These are phyloP conservation scores for Crepidodera aurea DNA, from an alignment of 2,888 invertebrate genomes.

Conservation along the genomic window DNA sequence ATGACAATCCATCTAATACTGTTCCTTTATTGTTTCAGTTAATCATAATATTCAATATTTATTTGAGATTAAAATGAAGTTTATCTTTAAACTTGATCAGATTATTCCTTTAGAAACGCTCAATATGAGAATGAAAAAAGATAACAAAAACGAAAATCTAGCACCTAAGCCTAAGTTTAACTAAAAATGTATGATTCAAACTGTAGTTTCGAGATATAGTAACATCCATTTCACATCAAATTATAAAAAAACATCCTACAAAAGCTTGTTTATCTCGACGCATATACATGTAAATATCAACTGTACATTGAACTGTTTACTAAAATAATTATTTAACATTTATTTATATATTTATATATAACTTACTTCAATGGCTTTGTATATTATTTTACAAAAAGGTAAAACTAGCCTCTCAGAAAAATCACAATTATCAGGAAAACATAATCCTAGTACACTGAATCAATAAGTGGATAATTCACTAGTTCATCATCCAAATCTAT, in stretches of 20 bases:
- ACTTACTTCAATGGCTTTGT: conserved; percentile 34
- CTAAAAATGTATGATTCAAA: neutral
- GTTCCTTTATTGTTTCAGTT: no score
- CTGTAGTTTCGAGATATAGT: conserved; percentile 1
- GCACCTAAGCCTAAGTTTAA: neutral
- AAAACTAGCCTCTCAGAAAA: conserved; percentile 32
- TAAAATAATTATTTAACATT: conserved; percentile 43
- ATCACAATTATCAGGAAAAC: conserved; percentile 30
- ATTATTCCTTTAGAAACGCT: no score
- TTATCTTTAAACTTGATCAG: no score
- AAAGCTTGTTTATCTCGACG: conserved; percentile 40
- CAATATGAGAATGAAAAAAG: neutral
- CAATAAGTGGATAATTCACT: no score
- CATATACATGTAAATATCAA: conserved; percentile 37
- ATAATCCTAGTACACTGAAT: neutral
- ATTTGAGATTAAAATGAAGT: no score
- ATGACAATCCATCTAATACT: no score
- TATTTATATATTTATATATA: conserved; percentile 40
- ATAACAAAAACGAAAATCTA: neutral
- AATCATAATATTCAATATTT: no score
- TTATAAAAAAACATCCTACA: conserved; percentile 35
- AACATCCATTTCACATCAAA: conserved; percentile 17
- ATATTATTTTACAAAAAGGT: conserved; percentile 34
- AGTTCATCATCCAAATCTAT: no score
- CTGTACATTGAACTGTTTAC: conserved; percentile 48